Base-by-base conservation (phyloP, 2,113 vertebrate genomes). In the Odontesthes bonariensis region DNA sequence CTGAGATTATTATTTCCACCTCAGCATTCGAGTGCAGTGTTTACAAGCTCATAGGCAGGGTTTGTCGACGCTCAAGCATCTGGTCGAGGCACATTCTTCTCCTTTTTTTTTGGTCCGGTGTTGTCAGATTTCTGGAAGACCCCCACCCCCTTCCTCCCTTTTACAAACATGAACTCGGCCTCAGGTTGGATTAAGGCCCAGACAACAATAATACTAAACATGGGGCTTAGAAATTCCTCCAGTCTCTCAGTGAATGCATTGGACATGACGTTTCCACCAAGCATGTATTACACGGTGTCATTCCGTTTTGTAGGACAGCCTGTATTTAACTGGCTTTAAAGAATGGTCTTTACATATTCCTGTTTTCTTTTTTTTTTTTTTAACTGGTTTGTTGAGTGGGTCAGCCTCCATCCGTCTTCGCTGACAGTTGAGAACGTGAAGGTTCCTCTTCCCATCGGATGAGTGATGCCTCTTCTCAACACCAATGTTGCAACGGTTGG, bases 151-250 rank as follows among this genome's bases (percentile, higher is more conserved):
- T 56, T n/a, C 42, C 53, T 54, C 20, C 6, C 46, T 32, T 87
- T 73, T 13, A 52, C 56, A 76, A 60, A 66, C 76, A 82, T 58
- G 35, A 75, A 79, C 52, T 69, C 58, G 33, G 66, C 78, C 69
- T 77, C 35, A 56, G 56, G 75, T 69, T 86, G 76, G 79, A 80
- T 75, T 66, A 77, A 81, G 66, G 62, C 64, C 79, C 77, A 79
- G 86, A 84, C 81, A 69, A 73, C 46, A 78, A 76, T 69, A 69
- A 82, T 53, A 53, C 74, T 61, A 75, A 82, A 80, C 58, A 55
- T 13, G 17, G 46, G 17, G 33, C 38, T 73, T 65, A 61, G 49
- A 58, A 69, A 69, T 83, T 68, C 74, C 61, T 73, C 0, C 35
- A 20, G 70, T 61, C 66, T 65, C 27, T 44, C 47, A 6, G 47